These are phyloP conservation scores for Prietella phreatophila DNA, from an alignment of 2,113 vertebrate species.

Conservation along the genomic window DNA sequence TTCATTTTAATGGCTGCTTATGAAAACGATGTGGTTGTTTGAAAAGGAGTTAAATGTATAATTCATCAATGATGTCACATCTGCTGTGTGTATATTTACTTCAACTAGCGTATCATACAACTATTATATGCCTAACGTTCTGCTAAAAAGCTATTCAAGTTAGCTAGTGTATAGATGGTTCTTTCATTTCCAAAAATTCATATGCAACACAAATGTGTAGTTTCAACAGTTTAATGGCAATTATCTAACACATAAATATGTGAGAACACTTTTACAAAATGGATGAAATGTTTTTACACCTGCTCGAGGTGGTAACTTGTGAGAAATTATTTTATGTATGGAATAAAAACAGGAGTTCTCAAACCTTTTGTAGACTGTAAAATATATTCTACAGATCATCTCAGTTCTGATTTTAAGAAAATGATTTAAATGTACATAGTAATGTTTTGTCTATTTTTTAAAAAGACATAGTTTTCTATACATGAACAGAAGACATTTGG, in stretches of 20 bases:
- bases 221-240: neutral
- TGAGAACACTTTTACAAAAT: neutral
- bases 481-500: neutral
- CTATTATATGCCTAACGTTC: neutral
- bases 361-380: neutral
- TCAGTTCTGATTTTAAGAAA: neutral
- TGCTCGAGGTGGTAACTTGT: neutral
- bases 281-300: neutral
- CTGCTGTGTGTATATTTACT: constrained; percentile 5
- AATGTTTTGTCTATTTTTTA: neutral
- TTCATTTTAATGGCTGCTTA: constrained; percentile 2
- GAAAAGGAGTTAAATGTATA: neutral
- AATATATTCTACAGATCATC: neutral
- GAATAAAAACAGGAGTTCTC: neutral
- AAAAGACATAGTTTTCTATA: neutral
- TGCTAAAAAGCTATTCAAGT: neutral
- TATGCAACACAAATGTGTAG: neutral
- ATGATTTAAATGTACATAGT: neutral
- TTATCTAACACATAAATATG: neutral
- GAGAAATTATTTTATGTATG: neutral
- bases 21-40: neutral
- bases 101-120: neutral
- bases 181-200: neutral
- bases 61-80: neutral
- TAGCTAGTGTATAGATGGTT: neutral